phyloP scores from a whole-genome alignment of 37 sponge, comb jelly and placozoan genomes.

The Spongilla lacustris region DNA sequence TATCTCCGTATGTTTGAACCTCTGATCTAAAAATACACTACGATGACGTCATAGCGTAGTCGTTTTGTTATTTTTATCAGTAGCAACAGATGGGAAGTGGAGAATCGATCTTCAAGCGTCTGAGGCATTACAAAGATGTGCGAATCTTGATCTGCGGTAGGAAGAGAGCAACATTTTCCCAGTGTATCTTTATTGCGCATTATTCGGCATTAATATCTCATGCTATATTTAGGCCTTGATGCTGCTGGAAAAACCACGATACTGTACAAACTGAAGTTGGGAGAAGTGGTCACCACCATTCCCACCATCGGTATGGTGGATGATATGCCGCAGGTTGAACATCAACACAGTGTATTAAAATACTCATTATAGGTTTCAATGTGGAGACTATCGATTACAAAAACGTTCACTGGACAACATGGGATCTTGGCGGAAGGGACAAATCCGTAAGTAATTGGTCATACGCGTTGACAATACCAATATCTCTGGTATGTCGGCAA shows the following conservation, averaged over 20 bases:
- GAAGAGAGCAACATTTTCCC: neutral
- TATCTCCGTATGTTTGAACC: too few relatives aligned
- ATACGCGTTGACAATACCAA: neutral
- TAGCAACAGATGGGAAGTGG: neutral
- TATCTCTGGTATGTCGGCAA: too few relatives aligned
- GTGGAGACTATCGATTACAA: constrained; percentile 77
- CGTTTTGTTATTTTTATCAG: too few relatives aligned
- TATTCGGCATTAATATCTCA: too few relatives aligned
- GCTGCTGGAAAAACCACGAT: constrained; percentile 89
- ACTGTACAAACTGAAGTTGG: constrained; percentile 87
- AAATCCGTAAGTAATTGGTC: neutral
- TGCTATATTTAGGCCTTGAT: constrained; percentile 89
- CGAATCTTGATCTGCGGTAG: neutral
- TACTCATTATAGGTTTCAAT: constrained; percentile 72
- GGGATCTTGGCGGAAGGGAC: constrained; percentile 87
- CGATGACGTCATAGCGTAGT: too few relatives aligned
- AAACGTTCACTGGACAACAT: constrained; percentile 62
- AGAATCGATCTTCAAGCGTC: neutral
- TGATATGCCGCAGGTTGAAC: neutral
- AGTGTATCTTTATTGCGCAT: too few relatives aligned
- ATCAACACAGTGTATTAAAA: constrained; percentile 16
- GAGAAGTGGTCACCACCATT: constrained; percentile 93
- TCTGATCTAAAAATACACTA: neutral
- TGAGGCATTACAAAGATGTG: neutral
- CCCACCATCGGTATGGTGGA: constrained; percentile 74